Percentiles rank a stretch among this genome's conserved stretches.
These are phyloP conservation scores for Salvelinus sp. DNA, from an alignment of 2,113 vertebrate genomes.

Conservation along the genomic window DNA sequence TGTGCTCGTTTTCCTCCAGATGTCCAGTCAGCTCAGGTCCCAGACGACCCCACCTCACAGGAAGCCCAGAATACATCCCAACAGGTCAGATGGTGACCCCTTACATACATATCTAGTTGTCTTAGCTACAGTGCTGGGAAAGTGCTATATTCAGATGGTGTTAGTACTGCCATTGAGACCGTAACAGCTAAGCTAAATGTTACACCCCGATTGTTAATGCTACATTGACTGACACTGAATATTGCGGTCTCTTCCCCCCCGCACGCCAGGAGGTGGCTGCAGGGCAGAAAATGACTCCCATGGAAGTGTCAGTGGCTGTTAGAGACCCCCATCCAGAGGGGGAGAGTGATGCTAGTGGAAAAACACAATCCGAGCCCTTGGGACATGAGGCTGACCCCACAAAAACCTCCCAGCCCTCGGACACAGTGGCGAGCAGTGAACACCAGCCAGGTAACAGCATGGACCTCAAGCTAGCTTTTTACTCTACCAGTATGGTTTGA, in stretches of 20 bases:
- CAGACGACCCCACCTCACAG: constrained; percentile 9
- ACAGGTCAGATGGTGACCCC: constrained; percentile 32
- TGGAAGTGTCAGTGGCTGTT: constrained; percentile 20
- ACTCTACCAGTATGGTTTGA: background rate
- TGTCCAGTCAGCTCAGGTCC: constrained; percentile 17
- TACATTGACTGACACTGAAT: background rate
- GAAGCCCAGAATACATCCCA: constrained; percentile 24
- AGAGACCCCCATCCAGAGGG: constrained; percentile 12
- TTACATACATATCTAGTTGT: background rate
- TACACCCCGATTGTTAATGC: background rate
- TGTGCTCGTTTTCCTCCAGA: constrained; percentile 23
- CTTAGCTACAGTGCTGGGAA: background rate
- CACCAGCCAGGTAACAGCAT: constrained; percentile 39
- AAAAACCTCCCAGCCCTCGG: background rate
- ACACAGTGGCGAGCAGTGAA: constrained; percentile 22
- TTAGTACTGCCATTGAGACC: background rate
- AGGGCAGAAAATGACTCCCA: constrained; percentile 16
- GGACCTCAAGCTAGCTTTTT: background rate
- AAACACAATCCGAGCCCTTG: background rate
- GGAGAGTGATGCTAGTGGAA: background rate
- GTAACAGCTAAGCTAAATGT: background rate
- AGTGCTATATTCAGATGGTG: background rate
- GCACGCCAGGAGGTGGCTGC: background rate
- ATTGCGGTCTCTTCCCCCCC: background rate
- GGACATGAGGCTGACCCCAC: constrained; percentile 16